Evolutionary conservation across 2,113 vertebrate species (phyloP).

Genomic region (Tauraco erythrolophus): DNA sequence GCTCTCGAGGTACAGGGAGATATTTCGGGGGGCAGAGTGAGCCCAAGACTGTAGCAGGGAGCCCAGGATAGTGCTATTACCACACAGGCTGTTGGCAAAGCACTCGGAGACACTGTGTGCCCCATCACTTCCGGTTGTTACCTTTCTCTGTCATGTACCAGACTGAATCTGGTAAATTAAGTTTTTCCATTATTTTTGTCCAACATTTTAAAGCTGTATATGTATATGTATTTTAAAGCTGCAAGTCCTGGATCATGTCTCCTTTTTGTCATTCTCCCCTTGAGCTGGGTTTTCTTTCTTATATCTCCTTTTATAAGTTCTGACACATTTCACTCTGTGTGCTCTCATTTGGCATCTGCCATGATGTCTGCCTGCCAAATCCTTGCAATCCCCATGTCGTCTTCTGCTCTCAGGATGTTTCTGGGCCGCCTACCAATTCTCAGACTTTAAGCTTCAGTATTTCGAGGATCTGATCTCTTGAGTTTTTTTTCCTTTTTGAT

Average conservation of each 20-base stretch:
- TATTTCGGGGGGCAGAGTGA: not conserved
- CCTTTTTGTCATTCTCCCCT: not conserved
- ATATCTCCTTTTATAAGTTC: not conserved
- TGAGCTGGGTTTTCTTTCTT: conserved; percentile 27
- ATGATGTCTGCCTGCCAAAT: conserved; percentile 50
- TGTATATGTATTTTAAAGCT: no score
- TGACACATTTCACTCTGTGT: conserved; percentile 45
- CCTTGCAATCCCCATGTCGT: conserved; percentile 8
- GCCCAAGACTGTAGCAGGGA: not conserved
- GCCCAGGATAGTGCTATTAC: not conserved
- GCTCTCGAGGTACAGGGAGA: not conserved
- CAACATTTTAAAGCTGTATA: no score
- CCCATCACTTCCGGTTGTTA: no score
- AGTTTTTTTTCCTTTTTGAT: not conserved
- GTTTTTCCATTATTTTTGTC: not conserved
- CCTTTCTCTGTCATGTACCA: not conserved
- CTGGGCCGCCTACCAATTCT: conserved; percentile 25
- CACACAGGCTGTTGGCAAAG: no score
- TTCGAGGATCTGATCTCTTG: conserved; percentile 38
- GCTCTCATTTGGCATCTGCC: conserved; percentile 51
- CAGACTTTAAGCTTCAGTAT: conserved; percentile 29
- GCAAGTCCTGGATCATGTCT: not conserved
- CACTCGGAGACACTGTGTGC: no score
- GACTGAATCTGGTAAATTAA: not conserved
- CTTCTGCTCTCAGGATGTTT: not conserved